Conservation (phyloP, 2,797 vertebrate species). For the Hyperoplus immaculatus region DNA sequence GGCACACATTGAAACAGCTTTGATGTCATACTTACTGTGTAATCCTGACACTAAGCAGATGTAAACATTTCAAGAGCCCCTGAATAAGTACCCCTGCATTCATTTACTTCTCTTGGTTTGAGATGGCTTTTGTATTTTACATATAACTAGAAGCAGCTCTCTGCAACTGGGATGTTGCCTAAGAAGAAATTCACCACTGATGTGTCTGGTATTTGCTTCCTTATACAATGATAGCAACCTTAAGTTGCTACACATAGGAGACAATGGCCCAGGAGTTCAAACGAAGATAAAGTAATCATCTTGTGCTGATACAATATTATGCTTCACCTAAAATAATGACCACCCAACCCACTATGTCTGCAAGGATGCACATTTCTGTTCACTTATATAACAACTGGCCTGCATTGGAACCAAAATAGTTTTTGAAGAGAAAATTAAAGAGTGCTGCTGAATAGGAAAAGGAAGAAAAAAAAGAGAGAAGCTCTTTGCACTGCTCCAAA, state of each 20-base stretch:
- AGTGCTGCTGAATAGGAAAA: slow-evolving; percentile 76
- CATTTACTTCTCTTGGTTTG: slow-evolving; percentile 63
- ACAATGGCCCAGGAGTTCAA: slow-evolving; percentile 1
- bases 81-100: slow-evolving; percentile 68
- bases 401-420: slow-evolving; percentile 61
- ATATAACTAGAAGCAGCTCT: slow-evolving; percentile 47
- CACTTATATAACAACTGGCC: slow-evolving; percentile 74
- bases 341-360: slow-evolving; percentile 24
- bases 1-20: slow-evolving; percentile 37
- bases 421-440: slow-evolving; percentile 79
- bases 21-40: slow-evolving; percentile 61
- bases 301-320: neutral
- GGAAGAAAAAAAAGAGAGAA: slow-evolving; percentile 79
- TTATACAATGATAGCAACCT: slow-evolving; percentile 26
- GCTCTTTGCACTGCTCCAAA: slow-evolving; percentile 86
- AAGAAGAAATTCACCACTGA: slow-evolving; percentile 35
- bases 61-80: slow-evolving; percentile 59
- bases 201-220: slow-evolving; percentile 38
- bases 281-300: slow-evolving; percentile 7
- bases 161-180: slow-evolving; percentile 20
- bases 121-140: slow-evolving; percentile 46
- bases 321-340: slow-evolving; percentile 10
- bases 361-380: slow-evolving; percentile 36
- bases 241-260: no score
- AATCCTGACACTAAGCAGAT: slow-evolving; percentile 64